phyloP scores from a whole-genome alignment of 1,140 invertebrate species.

The Sycophaga agraensis region DNA sequence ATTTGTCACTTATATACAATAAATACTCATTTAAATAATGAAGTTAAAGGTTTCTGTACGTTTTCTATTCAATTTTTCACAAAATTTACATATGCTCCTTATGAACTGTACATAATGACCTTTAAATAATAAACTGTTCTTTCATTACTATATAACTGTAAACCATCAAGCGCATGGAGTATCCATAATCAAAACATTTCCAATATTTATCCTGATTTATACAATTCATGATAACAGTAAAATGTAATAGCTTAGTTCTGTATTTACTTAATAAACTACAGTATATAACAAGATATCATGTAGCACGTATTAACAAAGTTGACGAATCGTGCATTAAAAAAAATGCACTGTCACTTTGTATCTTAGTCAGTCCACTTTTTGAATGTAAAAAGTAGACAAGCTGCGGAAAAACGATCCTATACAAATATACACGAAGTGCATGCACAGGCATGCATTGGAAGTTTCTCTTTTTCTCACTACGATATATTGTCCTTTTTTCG shows the following conservation, averaged over 20 bases:
- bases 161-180: not conserved
- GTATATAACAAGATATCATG: conserved; percentile 20
- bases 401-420: conserved; percentile 2
- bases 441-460: not conserved
- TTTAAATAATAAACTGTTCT: conserved; percentile 8
- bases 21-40: conserved; percentile 24
- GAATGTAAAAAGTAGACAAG: not conserved
- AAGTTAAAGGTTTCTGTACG: not conserved
- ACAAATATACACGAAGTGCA: conserved; percentile 21
- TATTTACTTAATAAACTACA: not conserved
- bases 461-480: not conserved
- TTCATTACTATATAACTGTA: conserved; percentile 14
- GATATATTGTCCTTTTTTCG: conserved; percentile 19
- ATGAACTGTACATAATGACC: conserved; percentile 13
- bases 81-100: conserved; percentile 10
- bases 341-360: conserved; percentile 8
- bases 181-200: conserved; percentile 12
- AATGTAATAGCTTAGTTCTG: conserved; percentile 11
- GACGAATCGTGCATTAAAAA: conserved; percentile 3
- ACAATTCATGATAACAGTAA: conserved; percentile 16
- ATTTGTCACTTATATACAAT: conserved; percentile 25
- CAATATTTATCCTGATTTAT: not conserved
- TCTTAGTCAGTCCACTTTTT: not conserved
- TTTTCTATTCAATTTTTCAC: not conserved
- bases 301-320: conserved; percentile 4